Evolutionary conservation across 2,113 vertebrate species (phyloP).

Genomic region (Cavia porcellus): DNA sequence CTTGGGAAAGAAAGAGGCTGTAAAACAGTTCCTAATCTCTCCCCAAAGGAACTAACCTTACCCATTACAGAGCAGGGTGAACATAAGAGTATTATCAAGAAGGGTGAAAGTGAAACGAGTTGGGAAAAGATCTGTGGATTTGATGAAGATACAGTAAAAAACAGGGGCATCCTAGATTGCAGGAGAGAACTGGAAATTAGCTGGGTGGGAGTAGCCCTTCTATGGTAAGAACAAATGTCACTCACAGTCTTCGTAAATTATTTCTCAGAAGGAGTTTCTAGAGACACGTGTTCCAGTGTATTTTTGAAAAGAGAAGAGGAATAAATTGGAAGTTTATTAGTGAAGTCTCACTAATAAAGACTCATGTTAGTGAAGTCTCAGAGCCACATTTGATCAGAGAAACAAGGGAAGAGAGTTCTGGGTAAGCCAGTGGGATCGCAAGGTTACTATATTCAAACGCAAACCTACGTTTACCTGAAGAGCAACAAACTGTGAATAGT

Average conservation of each 20-base stretch:
- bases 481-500: not conserved
- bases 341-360: not conserved
- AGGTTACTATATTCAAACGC: not conserved
- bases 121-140: not conserved
- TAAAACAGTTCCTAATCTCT: not conserved
- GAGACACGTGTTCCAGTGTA: not conserved
- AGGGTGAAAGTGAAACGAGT: not conserved
- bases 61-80: too few relatives aligned
- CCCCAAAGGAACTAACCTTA: not conserved
- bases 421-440: not conserved
- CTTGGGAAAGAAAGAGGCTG: not conserved
- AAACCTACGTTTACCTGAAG: not conserved
- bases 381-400: not conserved
- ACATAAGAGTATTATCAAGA: not conserved
- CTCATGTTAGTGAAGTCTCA: too few relatives aligned
- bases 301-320: not conserved
- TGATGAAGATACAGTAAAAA: not conserved
- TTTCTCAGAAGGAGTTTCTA: not conserved
- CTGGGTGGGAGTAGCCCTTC: not conserved
- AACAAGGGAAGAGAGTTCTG: not conserved
- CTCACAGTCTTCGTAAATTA: not conserved
- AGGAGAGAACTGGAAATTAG: not conserved
- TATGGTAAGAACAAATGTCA: not conserved
- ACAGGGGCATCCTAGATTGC: rapidly evolving
- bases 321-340: not conserved